Base-by-base conservation (phyloP, 2,113 vertebrate genomes). In the Vulpes lagopus region DNA sequence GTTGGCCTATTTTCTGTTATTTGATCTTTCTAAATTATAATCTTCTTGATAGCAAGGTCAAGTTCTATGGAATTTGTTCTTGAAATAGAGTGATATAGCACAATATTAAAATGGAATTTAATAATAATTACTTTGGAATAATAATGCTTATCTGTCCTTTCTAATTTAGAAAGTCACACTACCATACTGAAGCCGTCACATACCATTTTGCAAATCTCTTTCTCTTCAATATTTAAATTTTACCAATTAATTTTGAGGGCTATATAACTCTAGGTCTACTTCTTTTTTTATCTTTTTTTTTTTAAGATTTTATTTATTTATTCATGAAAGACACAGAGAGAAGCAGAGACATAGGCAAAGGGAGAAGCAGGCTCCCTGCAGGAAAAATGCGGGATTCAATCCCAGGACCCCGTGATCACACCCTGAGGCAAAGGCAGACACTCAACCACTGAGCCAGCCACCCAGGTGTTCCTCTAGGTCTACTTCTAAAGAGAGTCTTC, bases 171-270 rank as follows among this genome's bases (percentile, higher is more conserved):
- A 88, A 53, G 89, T 11, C 20, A 62, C 71, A 15, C 55, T 12
- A 49, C 20, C 76, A 15, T 38, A 90, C 11, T 10, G 25, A 87
- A n/a, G 43, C 8, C 51, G 78, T 87, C 22, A 85, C 38, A 60
- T 43, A 67, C 43, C 93, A 17, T 38, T 94, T 60, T 78, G 51
- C 5, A 85, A 35, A 93, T 38, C 25, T 57, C 32, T 23, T 62
- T n/a, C 83, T 81, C 49, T 5, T 96, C 38, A 49, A 32, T 67
- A 89, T 82, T 97, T 71, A 74, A 30, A 94, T 96, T n/a, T 86
- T 16, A 85, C 35, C 20, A 59, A 69, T 82, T 95, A 95, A 84
- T 91, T 95, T 60, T 69, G 35, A 81, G 62, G 81, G 65, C 30
- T 83, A 57, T 20, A 80, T 87, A 43, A 43, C 27, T 73, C 8